Evolutionary conservation across 1,140 invertebrate species (phyloP), one percentile per base, ranked within the genome.

Genomic region (Pogonognathellus flavescens): DNA sequence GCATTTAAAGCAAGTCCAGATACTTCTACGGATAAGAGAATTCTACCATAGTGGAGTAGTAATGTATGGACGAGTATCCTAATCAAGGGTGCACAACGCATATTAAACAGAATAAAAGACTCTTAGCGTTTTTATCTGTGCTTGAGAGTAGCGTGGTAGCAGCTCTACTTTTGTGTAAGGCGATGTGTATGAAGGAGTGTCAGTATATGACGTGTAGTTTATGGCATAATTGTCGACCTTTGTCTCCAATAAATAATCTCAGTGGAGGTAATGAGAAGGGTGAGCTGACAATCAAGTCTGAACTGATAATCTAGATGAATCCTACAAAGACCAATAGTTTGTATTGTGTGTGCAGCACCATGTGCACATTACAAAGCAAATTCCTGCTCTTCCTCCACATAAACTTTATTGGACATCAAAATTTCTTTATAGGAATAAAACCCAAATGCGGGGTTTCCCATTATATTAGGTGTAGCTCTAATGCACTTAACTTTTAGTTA

Each of bases 211-310:
- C 70, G 49, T 84, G 49, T 0, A 53, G 60, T 25, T 41, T 53
- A 84, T 84, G 83, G 72, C 83, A 84, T 84, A 84, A 84, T 84
- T 84, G 83, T 66, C 83, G 83, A 84, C 83, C 83, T 84, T 76
- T 84, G 83, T 84, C 83, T 84, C 60, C 83, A 70, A 84, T 84
- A 84, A 84, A 84, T 84, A 84, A 84, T 84, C 60, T 50, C 66
- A 52, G 70, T 20, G 7, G 25, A 76, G n/a, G 16, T 84, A 84
- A 84, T 84, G 83, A 70, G 83, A 76, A 70, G 83, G 66, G 66
- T 84, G 81, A 41, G 31, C 31, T 41, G 31, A 41, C 31, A 41
- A 41, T 41, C 31, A 41, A 41, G 31, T 41, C 31, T 41, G 31
- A 41, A 41, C 31, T 41, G 31, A 41, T 41, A 41, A 41, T 41